phyloP scores from a whole-genome alignment of 2,888 invertebrate genomes.

The Conchocele bisecta region DNA sequence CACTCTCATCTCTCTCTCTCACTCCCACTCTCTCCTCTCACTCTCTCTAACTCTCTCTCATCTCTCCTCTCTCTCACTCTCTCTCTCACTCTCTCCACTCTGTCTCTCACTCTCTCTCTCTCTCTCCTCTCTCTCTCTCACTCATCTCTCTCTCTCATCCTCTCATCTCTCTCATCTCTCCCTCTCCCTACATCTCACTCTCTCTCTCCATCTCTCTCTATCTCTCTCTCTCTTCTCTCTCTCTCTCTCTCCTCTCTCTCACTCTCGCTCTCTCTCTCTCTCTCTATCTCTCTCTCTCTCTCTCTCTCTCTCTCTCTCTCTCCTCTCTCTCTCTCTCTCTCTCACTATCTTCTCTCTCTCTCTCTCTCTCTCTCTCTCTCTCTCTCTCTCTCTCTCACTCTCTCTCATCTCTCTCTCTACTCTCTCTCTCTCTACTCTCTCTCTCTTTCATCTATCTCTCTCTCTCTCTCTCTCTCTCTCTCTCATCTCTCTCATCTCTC shows the following conservation, averaged over 20 bases:
- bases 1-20: background rate
- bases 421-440: background rate
- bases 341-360: background rate
- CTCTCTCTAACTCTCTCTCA: background rate
- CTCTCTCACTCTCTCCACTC: background rate
- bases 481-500: background rate
- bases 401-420: background rate
- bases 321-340: background rate
- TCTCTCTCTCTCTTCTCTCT: background rate
- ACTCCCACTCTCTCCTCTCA: background rate
- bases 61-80: background rate
- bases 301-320: background rate
- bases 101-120: background rate
- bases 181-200: background rate
- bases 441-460: no score
- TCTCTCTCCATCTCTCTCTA: background rate
- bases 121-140: background rate
- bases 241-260: background rate
- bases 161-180: background rate
- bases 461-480: no score
- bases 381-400: background rate
- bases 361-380: background rate
- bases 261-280: background rate
- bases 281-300: background rate
- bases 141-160: background rate